Evolutionary conservation across 1,140 invertebrate genomes (phyloP).

Genomic region (Tribolium castaneum): DNA sequence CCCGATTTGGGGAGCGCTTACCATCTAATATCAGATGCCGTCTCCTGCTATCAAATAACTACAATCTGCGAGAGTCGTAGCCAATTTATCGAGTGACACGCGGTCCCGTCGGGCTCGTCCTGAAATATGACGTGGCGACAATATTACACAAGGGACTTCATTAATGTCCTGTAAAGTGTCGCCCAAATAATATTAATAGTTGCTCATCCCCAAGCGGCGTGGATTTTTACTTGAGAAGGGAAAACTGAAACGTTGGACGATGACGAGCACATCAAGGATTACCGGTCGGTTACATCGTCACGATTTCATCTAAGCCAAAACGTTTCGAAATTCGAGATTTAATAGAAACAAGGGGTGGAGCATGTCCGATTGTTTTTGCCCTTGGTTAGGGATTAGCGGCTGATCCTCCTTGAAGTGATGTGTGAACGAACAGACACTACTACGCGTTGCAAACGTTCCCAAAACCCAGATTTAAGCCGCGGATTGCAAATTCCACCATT

Average conservation of each 20-base stretch:
- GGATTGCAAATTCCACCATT: background rate
- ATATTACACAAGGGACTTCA: constrained; percentile 64
- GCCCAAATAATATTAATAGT: constrained; percentile 65
- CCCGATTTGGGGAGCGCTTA: constrained; percentile 15
- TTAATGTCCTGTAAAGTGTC: constrained; percentile 65
- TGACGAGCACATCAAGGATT: constrained; percentile 6
- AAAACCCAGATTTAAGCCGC: constrained; percentile 30
- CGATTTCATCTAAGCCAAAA: constrained; percentile 15
- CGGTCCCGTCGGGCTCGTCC: constrained; percentile 48
- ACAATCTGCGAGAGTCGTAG: constrained; percentile 47
- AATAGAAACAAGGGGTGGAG: constrained; percentile 46
- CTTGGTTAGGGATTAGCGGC: constrained; percentile 61
- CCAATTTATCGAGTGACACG: constrained; percentile 62
- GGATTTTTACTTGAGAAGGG: constrained; percentile 25
- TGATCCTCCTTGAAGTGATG: constrained; percentile 60
- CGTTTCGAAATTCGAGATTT: constrained; percentile 36
- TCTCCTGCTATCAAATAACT: constrained; percentile 48
- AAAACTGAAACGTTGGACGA: background rate
- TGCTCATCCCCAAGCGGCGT: constrained; percentile 40
- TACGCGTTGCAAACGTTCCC: constrained; percentile 12
- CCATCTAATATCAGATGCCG: constrained; percentile 36
- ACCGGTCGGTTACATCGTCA: constrained; percentile 19
- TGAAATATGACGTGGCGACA: constrained; percentile 64
- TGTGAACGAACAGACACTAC: constrained; percentile 59
- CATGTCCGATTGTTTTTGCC: constrained; percentile 60